Evolutionary conservation across 2,113 vertebrate genomes (phyloP), one percentile per base, ranked within the genome.

Genomic region (Scartelaos histophorus): DNA sequence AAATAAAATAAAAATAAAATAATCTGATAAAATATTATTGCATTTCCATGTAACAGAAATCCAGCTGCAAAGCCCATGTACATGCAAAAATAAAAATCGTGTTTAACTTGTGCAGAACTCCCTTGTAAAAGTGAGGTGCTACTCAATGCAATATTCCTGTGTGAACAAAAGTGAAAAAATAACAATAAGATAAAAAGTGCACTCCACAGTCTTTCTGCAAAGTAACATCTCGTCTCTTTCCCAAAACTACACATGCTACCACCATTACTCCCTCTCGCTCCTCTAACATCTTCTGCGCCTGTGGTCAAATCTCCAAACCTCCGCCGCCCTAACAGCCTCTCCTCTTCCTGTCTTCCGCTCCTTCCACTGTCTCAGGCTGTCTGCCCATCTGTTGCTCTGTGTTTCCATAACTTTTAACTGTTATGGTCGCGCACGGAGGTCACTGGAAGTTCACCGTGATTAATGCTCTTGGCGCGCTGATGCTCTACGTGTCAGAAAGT

Each of bases 391-490:
- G 46, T 53, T 43, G 61, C 38, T 72, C 5, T 24, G 67, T 49
- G 51, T 67, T 85, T 80, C 19, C 12, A 53, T 35, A 79, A 88
- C 76, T 84, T 86, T 74, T 13, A 62, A 60, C 67, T 58, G 67
- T 79, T 75, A 76, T 79, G 66, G 53, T 61, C 51, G 71, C 57
- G 79, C n/a, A 25, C 45, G 3, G 81, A 83, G 86, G 88, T 90
- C 83, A 88, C 13, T 80, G 73, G 80, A 82, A 88, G 86, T 88
- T 88, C 86, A 90, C 47, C 47, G 72, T 87, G 86, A 88, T 79
- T 66, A 85, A 90, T 76, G 79, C 56, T 46, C 71, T 73, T 16
- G 68, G 80, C 80, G 80, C 70, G 77, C 86, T 47, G 68, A 81
- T 75, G 73, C 80, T 79, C 84, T 83, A 79, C 81, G 79, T 88